These are phyloP conservation scores for Catharus fuscescens DNA, from an alignment of 2,113 vertebrate genomes.

Conservation along the genomic window DNA sequence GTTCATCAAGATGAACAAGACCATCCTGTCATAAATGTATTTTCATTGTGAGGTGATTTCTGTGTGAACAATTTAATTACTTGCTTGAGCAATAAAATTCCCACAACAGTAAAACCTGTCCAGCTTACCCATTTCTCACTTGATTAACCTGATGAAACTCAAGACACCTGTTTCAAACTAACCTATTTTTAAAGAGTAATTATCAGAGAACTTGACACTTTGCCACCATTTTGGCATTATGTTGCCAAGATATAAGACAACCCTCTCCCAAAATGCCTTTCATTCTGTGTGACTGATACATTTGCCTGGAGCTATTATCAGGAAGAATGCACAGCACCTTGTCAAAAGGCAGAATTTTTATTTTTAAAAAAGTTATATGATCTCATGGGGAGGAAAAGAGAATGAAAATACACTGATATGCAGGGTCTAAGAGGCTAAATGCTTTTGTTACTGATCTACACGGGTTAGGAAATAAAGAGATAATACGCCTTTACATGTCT, in stretches of 20 bases:
- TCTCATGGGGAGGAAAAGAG: background rate
- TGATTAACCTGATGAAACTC: constrained; percentile 34
- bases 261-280: background rate
- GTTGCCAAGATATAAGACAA: background rate
- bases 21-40: background rate
- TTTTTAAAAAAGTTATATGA: background rate
- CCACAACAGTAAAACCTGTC: background rate
- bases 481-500: background rate
- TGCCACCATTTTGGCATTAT: background rate
- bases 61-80: constrained; percentile 42
- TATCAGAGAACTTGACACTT: background rate
- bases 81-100: constrained; percentile 25
- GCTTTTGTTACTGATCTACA: background rate
- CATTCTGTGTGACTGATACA: background rate
- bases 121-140: background rate
- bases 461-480: background rate
- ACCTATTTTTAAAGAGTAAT: background rate
- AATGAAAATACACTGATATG: background rate
- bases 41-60: constrained; percentile 45
- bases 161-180: constrained; percentile 27
- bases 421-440: constrained; percentile 11
- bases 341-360: constrained; percentile 15
- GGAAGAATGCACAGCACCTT: constrained; percentile 39
- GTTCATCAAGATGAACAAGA: constrained; percentile 29
- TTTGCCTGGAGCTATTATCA: constrained; percentile 32